Evolutionary conservation across 1,140 invertebrate species (phyloP).

Genomic region (Lethrus apterus): DNA sequence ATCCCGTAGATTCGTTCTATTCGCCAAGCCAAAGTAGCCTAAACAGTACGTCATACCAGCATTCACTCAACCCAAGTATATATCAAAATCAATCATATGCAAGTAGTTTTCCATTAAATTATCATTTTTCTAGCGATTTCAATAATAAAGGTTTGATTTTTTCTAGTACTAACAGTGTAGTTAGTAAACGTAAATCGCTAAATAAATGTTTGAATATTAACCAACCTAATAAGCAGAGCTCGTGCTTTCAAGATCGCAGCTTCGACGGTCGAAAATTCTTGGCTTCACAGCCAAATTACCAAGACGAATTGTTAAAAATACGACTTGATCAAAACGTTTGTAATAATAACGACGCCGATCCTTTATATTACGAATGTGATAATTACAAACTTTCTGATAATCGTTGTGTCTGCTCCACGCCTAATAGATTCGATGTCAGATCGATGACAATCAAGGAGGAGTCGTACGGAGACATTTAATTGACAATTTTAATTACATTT

Average conservation of each 20-base stretch:
- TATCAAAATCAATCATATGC: slow-evolving; percentile 29
- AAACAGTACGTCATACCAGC: slow-evolving; percentile 25
- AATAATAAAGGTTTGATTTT: no score
- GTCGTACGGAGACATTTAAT: slow-evolving; percentile 30
- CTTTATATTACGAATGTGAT: slow-evolving; percentile 32
- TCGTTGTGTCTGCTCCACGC: no score
- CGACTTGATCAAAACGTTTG: not conserved
- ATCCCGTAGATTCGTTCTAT: slow-evolving; percentile 18
- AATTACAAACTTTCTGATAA: no score
- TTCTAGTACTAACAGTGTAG: no score
- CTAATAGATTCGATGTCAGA: slow-evolving; percentile 10
- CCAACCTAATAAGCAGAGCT: no score
- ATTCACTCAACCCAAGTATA: slow-evolving; percentile 19
- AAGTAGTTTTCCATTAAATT: slow-evolving; percentile 23
- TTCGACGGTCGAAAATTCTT: no score
- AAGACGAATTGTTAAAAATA: no score
- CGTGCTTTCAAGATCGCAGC: no score
- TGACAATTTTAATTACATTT: no score
- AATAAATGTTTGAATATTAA: no score
- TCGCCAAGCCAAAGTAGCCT: slow-evolving; percentile 29
- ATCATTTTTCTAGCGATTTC: slow-evolving; percentile 1
- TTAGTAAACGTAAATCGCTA: no score
- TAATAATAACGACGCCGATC: slow-evolving; percentile 17
- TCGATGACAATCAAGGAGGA: slow-evolving; percentile 27
- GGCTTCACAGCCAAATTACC: no score